Evolutionary conservation across 2,113 vertebrate genomes (phyloP).

Genomic region (Bombycilla garrulus): DNA sequence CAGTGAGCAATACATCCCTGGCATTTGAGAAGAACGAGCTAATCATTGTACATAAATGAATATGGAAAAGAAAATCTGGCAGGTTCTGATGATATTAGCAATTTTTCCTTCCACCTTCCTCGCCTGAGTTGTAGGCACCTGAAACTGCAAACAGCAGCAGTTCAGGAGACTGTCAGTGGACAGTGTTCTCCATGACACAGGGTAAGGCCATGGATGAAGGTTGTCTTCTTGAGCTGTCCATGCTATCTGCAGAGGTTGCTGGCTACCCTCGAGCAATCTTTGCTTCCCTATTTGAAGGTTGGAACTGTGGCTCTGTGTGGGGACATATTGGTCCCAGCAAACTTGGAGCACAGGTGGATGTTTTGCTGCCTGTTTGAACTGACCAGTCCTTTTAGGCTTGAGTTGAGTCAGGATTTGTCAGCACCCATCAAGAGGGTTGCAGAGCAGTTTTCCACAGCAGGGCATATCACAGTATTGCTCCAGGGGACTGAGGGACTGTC

Average conservation of each 20-base stretch:
- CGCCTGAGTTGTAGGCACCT: neutral
- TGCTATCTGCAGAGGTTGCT: neutral
- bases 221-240: neutral
- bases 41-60: conserved; percentile 75
- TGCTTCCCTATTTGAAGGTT: rapidly evolving
- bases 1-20: conserved; percentile 77
- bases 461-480: neutral
- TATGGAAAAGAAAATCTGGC: conserved; percentile 66
- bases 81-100: conserved; percentile 53
- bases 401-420: neutral
- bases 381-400: neutral
- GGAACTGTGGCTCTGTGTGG: rapidly evolving
- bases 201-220: neutral
- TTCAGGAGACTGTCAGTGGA: neutral
- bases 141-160: neutral
- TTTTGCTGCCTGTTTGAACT: neutral
- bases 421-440: neutral
- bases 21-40: conserved; percentile 78
- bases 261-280: neutral
- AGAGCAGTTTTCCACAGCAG: neutral
- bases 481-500: neutral
- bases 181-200: neutral
- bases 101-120: conserved; percentile 20
- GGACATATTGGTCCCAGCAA: neutral
- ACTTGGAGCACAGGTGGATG: neutral